These are phyloP conservation scores for Phacellophora camtschatica DNA, from an alignment of 30 jellyfish, hydroid and myxozoan species.

Conservation along the genomic window DNA sequence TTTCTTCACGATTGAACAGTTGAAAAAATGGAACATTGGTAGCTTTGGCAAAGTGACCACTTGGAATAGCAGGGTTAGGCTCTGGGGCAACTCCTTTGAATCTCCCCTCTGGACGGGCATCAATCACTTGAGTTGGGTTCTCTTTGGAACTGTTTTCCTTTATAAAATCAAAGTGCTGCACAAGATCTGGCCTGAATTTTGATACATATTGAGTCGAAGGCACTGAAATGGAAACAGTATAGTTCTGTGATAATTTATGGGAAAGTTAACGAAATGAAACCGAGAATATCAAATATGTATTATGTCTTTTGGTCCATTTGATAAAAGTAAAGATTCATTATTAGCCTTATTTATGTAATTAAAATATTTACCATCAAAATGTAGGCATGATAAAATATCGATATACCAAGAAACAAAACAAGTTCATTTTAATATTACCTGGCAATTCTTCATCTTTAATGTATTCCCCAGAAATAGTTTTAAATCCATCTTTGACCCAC, in stretches of 20 bases:
- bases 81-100: constrained; percentile 72
- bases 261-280: too few species aligned
- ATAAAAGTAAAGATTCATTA: too few species aligned
- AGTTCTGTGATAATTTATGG: too few species aligned
- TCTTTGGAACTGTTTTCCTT: constrained; percentile 44
- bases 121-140: constrained; percentile 53
- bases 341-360: too few species aligned
- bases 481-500: constrained; percentile 65
- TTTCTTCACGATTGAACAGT: constrained; percentile 23
- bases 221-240: too few species aligned
- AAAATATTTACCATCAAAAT: too few species aligned
- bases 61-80: constrained; percentile 68
- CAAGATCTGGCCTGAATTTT: constrained; percentile 60
- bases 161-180: constrained; percentile 54
- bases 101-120: constrained; percentile 74
- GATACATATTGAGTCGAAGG: constrained; percentile 35
- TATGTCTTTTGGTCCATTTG: too few species aligned
- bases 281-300: too few species aligned
- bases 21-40: constrained; percentile 46
- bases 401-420: too few species aligned
- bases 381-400: too few species aligned
- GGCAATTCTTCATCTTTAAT: constrained; percentile 47
- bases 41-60: constrained; percentile 74
- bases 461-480: constrained; percentile 54
- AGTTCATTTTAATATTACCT: too few species aligned